Percentiles rank a stretch among this genome's conserved stretches.
These are phyloP conservation scores for Drosophila kuntzei DNA, from an alignment of 2,888 invertebrate genomes.

Conservation along the genomic window DNA sequence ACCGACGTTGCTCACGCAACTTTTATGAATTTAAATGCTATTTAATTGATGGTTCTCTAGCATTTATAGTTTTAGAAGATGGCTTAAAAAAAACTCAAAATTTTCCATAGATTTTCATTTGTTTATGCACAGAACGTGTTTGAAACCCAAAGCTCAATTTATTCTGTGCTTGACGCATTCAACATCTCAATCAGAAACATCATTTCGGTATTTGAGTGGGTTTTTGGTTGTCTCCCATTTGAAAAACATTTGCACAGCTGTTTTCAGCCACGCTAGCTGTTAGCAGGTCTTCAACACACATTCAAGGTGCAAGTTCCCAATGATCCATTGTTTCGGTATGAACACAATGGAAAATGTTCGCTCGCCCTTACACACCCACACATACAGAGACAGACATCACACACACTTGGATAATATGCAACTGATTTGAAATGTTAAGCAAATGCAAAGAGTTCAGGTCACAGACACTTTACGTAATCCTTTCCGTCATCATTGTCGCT, in stretches of 20 bases:
- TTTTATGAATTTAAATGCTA: slow-evolving; percentile 1
- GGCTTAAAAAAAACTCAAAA: neutral
- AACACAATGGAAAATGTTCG: slow-evolving; percentile 62
- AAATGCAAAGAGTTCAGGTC: slow-evolving; percentile 80
- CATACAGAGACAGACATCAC: slow-evolving; percentile 9
- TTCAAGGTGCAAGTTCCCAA: slow-evolving; percentile 78
- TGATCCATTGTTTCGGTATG: slow-evolving; percentile 55
- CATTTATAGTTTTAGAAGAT: slow-evolving; percentile 2
- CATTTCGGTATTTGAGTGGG: slow-evolving; percentile 7
- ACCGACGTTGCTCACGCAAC: slow-evolving; percentile 10
- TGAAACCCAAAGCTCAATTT: neutral
- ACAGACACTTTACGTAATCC: slow-evolving; percentile 78
- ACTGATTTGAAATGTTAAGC: slow-evolving; percentile 64
- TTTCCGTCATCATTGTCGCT: slow-evolving; percentile 41
- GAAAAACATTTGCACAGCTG: slow-evolving; percentile 66
- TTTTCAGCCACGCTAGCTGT: slow-evolving; percentile 43
- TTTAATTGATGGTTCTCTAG: neutral
- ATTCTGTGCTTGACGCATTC: neutral
- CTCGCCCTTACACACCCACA: slow-evolving; percentile 64
- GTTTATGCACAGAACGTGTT: neutral
- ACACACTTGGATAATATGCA: slow-evolving; percentile 32
- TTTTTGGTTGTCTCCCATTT: slow-evolving; percentile 18
- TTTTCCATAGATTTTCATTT: slow-evolving; percentile 1
- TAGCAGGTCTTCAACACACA: slow-evolving; percentile 58
- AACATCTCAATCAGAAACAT: slow-evolving; percentile 12